Evolutionary conservation across 2,888 invertebrate species (phyloP), one percentile per base, ranked within the genome.

Genomic region (Melangyna quadrimaculata): DNA sequence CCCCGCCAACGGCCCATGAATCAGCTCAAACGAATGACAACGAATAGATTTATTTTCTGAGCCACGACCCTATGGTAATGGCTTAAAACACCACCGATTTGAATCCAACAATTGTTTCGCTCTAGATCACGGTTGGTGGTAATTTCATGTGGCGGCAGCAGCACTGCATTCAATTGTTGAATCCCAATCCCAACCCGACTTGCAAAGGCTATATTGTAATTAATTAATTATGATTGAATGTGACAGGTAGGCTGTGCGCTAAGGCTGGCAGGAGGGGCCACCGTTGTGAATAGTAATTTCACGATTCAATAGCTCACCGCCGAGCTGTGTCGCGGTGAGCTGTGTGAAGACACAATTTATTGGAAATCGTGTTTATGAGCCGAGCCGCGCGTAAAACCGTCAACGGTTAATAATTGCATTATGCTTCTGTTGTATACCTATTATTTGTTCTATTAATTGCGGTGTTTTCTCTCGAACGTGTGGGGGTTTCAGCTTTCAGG

Each of bases 141-240:
- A 51, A 32, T 24, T 27, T n/a, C 22, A 19, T 17, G 69, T n/a
- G 27, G 55, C 55, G 61, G 35, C 59, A 17, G 14, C 48, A 10
- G 61, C 37, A 29, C 45, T 14, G 57, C 67, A 45, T 61, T 72
- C 51, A 55, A 55, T 67, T 63, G 67, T 57, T 75, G 48, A 65
- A 65, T 65, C 63, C 40, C 37, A 65, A 65, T 65, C 63, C 40
- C 37, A 59, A 45, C 35, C 35, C 57, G 35, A 59, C 35, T 35
- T 22, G 53, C 77, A 77, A 72, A 86, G 72, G 55, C 86, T 53
- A 27, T 29, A 14, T 51, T 84, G 73, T 78, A 73, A 86, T 86
- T 86, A 86, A 86, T 86, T 86, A 86, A 86, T 86, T 86, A 86
- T 86, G 86, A 86, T 86, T 86, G 86, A 86, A 86, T 73, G 51